phyloP scores from a whole-genome alignment of 2,888 invertebrate genomes.

The Apotomis betuletana region DNA sequence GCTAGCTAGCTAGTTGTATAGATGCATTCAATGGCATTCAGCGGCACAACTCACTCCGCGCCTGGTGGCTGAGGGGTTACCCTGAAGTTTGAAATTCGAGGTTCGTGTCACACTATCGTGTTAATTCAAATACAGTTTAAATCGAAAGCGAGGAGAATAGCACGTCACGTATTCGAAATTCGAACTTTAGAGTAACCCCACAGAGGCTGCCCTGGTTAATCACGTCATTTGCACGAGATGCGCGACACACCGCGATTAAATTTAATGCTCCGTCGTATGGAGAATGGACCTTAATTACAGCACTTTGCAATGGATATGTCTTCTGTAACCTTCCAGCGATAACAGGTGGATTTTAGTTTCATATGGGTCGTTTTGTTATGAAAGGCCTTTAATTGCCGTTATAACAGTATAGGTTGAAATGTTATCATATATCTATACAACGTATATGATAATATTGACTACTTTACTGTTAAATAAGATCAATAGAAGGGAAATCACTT shows the following conservation, averaged over 20 bases:
- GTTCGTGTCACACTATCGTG: too few species aligned
- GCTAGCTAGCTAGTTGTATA: background rate
- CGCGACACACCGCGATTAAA: slow-evolving; percentile 47
- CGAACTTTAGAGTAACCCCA: too few species aligned
- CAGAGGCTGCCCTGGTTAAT: slow-evolving; percentile 28
- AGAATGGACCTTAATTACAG: slow-evolving; percentile 41
- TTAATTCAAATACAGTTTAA: too few species aligned
- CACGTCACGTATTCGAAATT: too few species aligned
- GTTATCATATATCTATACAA: too few species aligned
- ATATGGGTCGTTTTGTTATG: background rate
- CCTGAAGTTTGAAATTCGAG: too few species aligned
- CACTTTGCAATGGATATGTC: slow-evolving; percentile 21
- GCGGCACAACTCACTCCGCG: background rate
- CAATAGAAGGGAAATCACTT: too few species aligned
- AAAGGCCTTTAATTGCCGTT: background rate
- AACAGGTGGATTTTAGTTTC: slow-evolving; percentile 27
- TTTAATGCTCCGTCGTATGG: slow-evolving; percentile 43
- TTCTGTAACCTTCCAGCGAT: slow-evolving; percentile 1
- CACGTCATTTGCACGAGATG: slow-evolving; percentile 25
- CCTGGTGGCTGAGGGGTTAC: background rate
- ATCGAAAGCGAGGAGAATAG: too few species aligned
- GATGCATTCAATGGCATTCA: slow-evolving; percentile 1
- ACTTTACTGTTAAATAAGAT: too few species aligned
- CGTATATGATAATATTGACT: too few species aligned
- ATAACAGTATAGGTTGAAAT: too few species aligned